Evolutionary conservation across 2,888 invertebrate species (phyloP).

Genomic region (Oscheius onirici): DNA sequence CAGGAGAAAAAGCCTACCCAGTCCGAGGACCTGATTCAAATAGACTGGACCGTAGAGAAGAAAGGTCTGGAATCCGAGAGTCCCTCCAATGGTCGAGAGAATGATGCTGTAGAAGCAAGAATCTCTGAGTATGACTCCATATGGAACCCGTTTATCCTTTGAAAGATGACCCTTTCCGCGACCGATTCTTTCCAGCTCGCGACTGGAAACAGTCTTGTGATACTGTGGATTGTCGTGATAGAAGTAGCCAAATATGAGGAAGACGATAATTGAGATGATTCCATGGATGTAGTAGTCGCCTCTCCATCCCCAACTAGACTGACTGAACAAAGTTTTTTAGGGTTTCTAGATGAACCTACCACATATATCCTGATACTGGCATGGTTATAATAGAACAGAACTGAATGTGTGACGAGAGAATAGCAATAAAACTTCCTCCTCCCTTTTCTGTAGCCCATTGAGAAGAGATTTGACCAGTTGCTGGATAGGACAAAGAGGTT

Average conservation of each 20-base stretch:
- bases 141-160: conserved; percentile 3
- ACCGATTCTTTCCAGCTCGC: conserved; percentile 18
- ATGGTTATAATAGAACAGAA: conserved; percentile 40
- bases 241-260: conserved; percentile 31
- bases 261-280: conserved; percentile 26
- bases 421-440: conserved; percentile 45
- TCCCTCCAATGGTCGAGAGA: conserved; percentile 47
- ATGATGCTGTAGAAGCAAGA: conserved; percentile 31
- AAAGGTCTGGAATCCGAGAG: conserved; percentile 51
- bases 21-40: conserved; percentile 40
- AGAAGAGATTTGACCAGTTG: conserved; percentile 45
- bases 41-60: conserved; percentile 56
- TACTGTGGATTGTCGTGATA: conserved; percentile 38
- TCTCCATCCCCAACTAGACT: conserved; percentile 41
- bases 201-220: conserved; percentile 17
- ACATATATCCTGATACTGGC: conserved; percentile 43
- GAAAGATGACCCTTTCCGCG: conserved; percentile 1
- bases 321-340: conserved; percentile 1
- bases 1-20: background rate
- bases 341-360: too few relatives aligned
- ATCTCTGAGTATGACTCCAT: conserved; percentile 22
- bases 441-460: conserved; percentile 45
- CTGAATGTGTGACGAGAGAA: conserved; percentile 44
- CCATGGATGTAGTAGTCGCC: conserved; percentile 42
- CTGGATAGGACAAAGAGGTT: conserved; percentile 42